Evolutionary conservation across 2,113 vertebrate species (phyloP).

Genomic region (Cavia aperea): DNA sequence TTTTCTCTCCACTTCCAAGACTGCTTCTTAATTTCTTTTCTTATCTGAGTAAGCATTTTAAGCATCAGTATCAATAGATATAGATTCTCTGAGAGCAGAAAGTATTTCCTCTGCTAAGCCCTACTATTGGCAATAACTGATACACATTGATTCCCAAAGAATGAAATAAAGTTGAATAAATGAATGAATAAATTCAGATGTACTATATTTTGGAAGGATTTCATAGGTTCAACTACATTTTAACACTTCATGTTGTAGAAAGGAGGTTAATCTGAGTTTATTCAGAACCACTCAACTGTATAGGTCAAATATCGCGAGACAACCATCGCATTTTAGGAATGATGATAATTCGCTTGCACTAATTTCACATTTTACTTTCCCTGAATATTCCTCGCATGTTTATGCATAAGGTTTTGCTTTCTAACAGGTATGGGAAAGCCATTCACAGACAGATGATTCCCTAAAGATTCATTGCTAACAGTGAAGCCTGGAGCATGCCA

Average conservation of each 20-base stretch:
- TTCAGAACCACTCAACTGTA: neutral
- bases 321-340: neutral
- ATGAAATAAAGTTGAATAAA: neutral
- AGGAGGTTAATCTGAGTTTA: neutral
- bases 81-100: neutral
- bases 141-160: neutral
- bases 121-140: neutral
- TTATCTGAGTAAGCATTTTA: neutral
- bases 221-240: neutral
- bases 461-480: constrained; percentile 1
- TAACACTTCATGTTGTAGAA: neutral
- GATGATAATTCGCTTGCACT: neutral
- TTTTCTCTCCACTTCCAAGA: neutral
- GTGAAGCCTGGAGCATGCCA: neutral
- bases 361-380: neutral
- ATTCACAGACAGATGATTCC: neutral
- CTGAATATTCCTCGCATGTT: neutral
- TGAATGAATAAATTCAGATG: neutral
- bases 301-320: neutral
- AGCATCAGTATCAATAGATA: neutral
- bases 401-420: neutral
- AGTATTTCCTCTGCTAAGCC: neutral
- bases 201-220: neutral
- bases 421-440: neutral
- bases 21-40: neutral